phyloP scores from a whole-genome alignment of 64 coral and sea anemone species.

The Stichodactyla helianthus region DNA sequence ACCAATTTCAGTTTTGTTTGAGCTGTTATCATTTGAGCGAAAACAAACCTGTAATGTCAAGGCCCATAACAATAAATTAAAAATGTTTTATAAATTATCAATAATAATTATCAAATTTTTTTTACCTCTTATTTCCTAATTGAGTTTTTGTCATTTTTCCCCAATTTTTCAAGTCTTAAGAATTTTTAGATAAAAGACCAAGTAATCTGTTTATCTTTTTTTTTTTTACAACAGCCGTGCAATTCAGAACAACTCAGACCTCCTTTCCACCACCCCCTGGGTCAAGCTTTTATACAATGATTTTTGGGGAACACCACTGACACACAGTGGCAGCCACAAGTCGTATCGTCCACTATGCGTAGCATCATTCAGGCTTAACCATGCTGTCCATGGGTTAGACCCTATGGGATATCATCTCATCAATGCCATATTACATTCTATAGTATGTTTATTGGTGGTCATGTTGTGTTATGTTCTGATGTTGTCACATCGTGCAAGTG shows the following conservation, averaged over 20 bases:
- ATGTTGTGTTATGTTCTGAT: conserved; percentile 55
- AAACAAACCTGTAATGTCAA: too few relatives aligned
- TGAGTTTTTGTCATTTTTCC: too few relatives aligned
- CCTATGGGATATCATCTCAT: conserved; percentile 85
- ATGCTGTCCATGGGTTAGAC: conserved; percentile 57
- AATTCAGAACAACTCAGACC: conserved; percentile 84
- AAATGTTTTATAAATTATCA: too few relatives aligned
- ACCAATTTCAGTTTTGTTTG: background rate
- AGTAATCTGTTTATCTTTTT: background rate
- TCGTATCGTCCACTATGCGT: conserved; percentile 95
- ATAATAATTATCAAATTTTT: too few relatives aligned
- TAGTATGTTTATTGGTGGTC: conserved; percentile 65
- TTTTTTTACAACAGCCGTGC: conserved; percentile 72
- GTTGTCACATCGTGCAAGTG: conserved; percentile 38
- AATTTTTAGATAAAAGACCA: background rate
- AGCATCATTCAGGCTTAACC: conserved; percentile 84
- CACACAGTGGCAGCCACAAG: conserved; percentile 94
- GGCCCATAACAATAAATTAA: too few relatives aligned
- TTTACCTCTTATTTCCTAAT: too few relatives aligned
- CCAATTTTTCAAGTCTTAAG: too few relatives aligned
- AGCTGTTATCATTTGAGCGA: background rate
- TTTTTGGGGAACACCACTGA: conserved; percentile 96
- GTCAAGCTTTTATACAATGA: conserved; percentile 84
- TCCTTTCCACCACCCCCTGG: conserved; percentile 81
- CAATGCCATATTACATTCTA: conserved; percentile 73